Evolutionary conservation across 2,797 vertebrate genomes (phyloP).

Genomic region (Myoxocephalus aenaeus): DNA sequence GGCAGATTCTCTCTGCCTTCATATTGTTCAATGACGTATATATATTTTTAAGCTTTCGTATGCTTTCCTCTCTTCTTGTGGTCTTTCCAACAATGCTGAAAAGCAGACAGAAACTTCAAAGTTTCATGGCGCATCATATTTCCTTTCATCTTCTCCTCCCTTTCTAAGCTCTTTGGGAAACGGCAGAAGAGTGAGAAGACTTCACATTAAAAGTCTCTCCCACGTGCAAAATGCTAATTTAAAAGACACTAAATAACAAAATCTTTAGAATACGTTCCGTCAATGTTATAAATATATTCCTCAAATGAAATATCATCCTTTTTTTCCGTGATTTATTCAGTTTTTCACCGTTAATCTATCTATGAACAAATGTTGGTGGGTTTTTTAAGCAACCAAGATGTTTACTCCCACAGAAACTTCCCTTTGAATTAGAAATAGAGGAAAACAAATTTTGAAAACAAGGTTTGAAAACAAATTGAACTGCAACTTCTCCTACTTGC

Average conservation of each 20-base stretch:
- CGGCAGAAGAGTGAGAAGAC: not conserved
- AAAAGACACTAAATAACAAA: not conserved
- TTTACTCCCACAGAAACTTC: not conserved
- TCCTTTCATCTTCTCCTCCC: slow-evolving; percentile 3
- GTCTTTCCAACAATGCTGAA: slow-evolving; percentile 1
- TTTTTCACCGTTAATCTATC: not conserved
- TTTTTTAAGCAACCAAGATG: not conserved
- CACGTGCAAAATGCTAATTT: not conserved
- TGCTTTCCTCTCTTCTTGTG: slow-evolving; percentile 9
- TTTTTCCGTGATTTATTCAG: not conserved
- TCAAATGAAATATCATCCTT: not conserved
- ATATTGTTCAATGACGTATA: not conserved
- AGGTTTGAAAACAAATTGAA: no score
- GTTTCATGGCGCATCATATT: not conserved
- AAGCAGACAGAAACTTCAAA: not conserved
- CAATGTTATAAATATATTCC: not conserved
- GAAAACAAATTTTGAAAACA: no score
- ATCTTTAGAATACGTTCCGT: not conserved
- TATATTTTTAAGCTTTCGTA: not conserved
- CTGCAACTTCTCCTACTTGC: no score
- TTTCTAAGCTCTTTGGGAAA: not conserved
- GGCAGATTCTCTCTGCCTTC: not conserved
- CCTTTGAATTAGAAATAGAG: not conserved
- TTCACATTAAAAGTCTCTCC: not conserved
- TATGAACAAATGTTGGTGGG: not conserved